phyloP scores from a whole-genome alignment of 2,888 invertebrate species.

The Drosophila diplacantha region DNA sequence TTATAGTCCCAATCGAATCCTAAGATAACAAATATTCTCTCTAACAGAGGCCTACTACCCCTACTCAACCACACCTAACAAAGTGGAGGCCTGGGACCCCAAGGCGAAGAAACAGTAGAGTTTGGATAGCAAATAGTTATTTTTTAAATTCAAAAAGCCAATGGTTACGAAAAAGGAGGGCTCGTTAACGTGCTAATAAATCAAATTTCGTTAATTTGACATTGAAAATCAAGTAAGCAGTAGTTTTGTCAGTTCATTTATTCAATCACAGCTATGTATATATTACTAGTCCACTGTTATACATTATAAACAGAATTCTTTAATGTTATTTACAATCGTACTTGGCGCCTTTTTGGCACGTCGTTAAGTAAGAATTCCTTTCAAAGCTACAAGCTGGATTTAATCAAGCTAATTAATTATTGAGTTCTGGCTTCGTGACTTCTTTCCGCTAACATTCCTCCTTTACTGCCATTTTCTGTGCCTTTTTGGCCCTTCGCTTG shows the following conservation, averaged over 20 bases:
- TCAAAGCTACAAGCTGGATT: conserved; percentile 27
- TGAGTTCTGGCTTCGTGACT: neutral
- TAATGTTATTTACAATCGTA: neutral
- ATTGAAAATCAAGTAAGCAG: neutral
- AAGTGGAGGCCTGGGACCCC: conserved; percentile 91
- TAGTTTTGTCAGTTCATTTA: conserved; percentile 4
- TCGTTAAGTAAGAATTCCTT: conserved; percentile 12
- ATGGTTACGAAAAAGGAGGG: conserved; percentile 16
- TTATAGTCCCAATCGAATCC: neutral
- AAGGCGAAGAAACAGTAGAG: conserved; percentile 57
- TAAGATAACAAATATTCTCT: neutral
- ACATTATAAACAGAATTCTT: neutral
- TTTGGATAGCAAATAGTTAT: conserved; percentile 39
- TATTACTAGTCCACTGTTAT: neutral
- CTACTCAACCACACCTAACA: conserved; percentile 91
- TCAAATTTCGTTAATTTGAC: conserved; percentile 13
- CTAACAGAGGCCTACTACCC: conserved; percentile 86
- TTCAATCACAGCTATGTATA: conserved; percentile 15
- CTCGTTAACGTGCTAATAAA: conserved; percentile 31
- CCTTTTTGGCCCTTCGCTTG: conserved; percentile 68
- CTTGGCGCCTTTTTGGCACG: conserved; percentile 12
- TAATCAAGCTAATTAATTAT: conserved; percentile 29
- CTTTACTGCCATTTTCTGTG: conserved; percentile 3
- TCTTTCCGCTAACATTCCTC: conserved; percentile 6
- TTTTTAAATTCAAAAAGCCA: conserved; percentile 34